Conservation (phyloP, 1,140 invertebrate genomes). For the Drosophila ironensis region DNA sequence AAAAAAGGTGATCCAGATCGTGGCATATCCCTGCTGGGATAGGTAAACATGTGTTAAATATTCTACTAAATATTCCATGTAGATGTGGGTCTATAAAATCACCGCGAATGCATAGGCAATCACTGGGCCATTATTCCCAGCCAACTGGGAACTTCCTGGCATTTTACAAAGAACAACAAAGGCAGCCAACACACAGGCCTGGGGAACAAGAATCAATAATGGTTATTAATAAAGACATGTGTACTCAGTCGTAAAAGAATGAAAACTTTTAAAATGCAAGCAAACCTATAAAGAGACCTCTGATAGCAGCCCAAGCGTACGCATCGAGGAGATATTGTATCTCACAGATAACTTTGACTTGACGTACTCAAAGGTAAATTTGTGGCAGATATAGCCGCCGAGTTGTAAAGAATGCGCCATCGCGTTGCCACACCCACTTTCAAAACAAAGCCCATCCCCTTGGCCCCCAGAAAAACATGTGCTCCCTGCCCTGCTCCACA, state of each 20-base stretch:
- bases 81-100: no score
- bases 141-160: conserved; percentile 27
- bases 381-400: conserved; percentile 33
- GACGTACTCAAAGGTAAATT: conserved; percentile 44
- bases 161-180: conserved; percentile 37
- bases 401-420: conserved; percentile 56
- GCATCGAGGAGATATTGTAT: conserved; percentile 39
- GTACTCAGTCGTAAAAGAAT: conserved; percentile 60
- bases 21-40: background rate
- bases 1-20: background rate
- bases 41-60: no score
- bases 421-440: conserved; percentile 63
- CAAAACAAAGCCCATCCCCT: conserved; percentile 37
- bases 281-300: conserved; percentile 38
- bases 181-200: conserved; percentile 11
- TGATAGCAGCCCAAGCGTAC: conserved; percentile 35
- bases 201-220: conserved; percentile 50
- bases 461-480: conserved; percentile 17
- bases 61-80: no score
- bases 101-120: no score
- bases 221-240: conserved; percentile 76
- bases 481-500: conserved; percentile 42
- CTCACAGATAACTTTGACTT: conserved; percentile 47
- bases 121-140: no score
- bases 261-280: conserved; percentile 58